Evolutionary conservation across 2,888 invertebrate species (phyloP).

Genomic region (Oligia latruncula): DNA sequence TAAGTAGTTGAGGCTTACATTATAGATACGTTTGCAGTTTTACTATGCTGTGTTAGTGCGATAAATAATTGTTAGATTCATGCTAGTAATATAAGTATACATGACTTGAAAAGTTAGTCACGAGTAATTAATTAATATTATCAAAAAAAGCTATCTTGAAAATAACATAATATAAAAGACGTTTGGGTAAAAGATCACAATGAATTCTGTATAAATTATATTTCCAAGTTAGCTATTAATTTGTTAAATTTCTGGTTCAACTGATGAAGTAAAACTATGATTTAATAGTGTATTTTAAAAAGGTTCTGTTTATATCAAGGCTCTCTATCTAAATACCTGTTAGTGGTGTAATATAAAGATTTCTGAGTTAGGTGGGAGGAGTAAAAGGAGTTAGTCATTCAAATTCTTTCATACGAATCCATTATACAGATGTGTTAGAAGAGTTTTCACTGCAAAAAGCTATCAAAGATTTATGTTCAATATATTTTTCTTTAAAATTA

Average conservation of each 20-base stretch:
- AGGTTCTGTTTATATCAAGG: neutral
- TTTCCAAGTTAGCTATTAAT: neutral
- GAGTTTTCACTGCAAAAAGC: conserved; percentile 35
- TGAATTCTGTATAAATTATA: neutral
- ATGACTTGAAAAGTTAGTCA: neutral
- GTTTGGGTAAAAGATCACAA: neutral
- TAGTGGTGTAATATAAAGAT: neutral
- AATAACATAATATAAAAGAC: conserved; percentile 10
- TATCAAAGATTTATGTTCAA: neutral
- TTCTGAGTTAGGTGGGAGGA: neutral
- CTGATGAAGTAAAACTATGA: neutral
- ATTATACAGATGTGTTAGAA: neutral
- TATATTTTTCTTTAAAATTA: neutral
- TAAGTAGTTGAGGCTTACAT: conserved; percentile 17
- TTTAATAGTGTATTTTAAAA: neutral
- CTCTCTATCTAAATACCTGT: neutral
- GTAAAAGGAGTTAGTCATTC: neutral
- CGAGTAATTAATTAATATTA: conserved; percentile 5
- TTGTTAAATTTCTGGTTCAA: neutral
- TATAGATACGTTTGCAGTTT: neutral
- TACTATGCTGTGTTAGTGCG: conserved; percentile 20
- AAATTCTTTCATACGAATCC: conserved; percentile 9
- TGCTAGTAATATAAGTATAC: conserved; percentile 19
- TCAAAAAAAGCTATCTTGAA: conserved; percentile 12
- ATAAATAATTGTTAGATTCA: conserved; percentile 31